Evolutionary conservation across 2,113 vertebrate species (phyloP), one percentile per base, ranked within the genome.

Genomic region (Nasalis larvatus): DNA sequence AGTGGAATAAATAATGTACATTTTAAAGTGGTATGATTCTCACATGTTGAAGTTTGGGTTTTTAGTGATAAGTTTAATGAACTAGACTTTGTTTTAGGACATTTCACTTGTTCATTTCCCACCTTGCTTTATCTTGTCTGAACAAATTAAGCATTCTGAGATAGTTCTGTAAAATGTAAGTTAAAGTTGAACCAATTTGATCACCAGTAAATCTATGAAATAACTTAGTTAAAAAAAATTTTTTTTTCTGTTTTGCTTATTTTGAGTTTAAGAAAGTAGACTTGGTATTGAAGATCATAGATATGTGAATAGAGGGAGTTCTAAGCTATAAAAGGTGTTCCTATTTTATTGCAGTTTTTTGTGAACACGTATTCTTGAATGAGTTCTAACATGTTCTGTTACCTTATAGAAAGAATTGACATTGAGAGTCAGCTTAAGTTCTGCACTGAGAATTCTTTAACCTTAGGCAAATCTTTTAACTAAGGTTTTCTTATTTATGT

Each of bases 221-320:
- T 66, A 85, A 13, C 45, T 30, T 78, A 63, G 66, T 37, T n/a
- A 45, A 82, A 74, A 45, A 81, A 73, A 45, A 4, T 49, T 18
- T 69, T 37, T 47, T 23, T 86, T 82, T 52, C 20, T 86, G 17
- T 60, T 82, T 92, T 91, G 30, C 49, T 84, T 91, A 71, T 93
- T 93, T 96, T 89, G 42, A 95, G 40, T 95, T 95, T 92, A 80
- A 96, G 49, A 94, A 95, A 86, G 27, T 91, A 90, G 58, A 83
- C n/a, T 91, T 91, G 4, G 45, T 74, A n/a, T 71, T 94, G 69
- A 89, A 83, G 82, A 74, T 94, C 40, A 89, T 30, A 69, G 37
- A 54, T 71, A 74, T 5, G 80, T 73, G 47, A 82, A 40, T 86
- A 88, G 12, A 83, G 69, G 56, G n/a, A 92, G 11, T 96, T 97